Evolutionary conservation across 2,113 vertebrate species (phyloP), one percentile per base, ranked within the genome.

Genomic region (Oncorhynchus gorbuscha): DNA sequence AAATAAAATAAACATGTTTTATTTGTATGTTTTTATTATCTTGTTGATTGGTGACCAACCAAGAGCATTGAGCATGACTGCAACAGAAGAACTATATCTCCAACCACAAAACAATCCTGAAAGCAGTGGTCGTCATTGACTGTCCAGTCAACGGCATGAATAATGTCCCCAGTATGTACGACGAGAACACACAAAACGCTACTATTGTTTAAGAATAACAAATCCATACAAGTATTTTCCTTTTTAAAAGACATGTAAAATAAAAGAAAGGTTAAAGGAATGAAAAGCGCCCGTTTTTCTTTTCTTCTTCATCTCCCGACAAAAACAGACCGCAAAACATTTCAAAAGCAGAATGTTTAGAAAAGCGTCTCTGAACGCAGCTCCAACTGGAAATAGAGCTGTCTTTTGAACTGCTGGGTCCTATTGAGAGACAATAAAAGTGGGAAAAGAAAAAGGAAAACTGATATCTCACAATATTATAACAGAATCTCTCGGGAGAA

Each of bases 361-460:
- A 78, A 82, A 61, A 84, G 78, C 69, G 74, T 80, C 80, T 88
- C 79, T 88, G 79, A 89, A 85, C 77, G 73, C 76, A n/a, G 86
- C 83, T 89, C 83, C 82, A 87, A 51, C 79, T 81, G 84, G 79
- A 84, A 90, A 91, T 84, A 88, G 89, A 91, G 87, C 87, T n/a
- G 81, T 88, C 88, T 87, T 93, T 92, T 92, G 88, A 93, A 91
- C 85, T 73, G 59, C 76, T 71, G 5, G 32, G 78, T 88, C 88
- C 88, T 88, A 88, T 82, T 83, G 90, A 93, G 89, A 92, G 86
- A 86, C 79, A 83, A 79, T 82, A 86, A 86, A 84, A 87, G 79
- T 81, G 82, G 16, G 87, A 81, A 66, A 73, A 71, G 72, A 74
- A 77, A 77, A 80, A 77, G 71, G 84, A 82, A 76, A 84, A 88